phyloP scores from a whole-genome alignment of 2,888 invertebrate species.

The Phymatocera aterrima region DNA sequence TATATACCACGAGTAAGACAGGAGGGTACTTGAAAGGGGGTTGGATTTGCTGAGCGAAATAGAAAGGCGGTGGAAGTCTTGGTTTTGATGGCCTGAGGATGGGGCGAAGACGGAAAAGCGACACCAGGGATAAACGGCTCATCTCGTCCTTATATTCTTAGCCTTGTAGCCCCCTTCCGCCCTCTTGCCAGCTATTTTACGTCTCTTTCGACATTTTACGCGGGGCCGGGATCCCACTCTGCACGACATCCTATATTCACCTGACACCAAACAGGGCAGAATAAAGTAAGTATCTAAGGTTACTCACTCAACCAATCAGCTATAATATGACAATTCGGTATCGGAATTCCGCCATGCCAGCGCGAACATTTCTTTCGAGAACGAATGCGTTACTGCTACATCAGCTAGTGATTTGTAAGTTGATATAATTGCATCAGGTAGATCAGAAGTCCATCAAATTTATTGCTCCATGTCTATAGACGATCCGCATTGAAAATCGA shows the following conservation, averaged over 20 bases:
- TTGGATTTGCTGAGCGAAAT: conserved; percentile 35
- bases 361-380: background rate
- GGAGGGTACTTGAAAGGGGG: conserved; percentile 40
- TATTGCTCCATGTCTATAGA: conserved; percentile 11
- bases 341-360: background rate
- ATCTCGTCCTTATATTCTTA: conserved; percentile 56
- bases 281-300: conserved; percentile 24
- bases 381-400: background rate
- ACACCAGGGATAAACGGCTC: conserved; percentile 73
- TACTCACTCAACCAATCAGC: conserved; percentile 18
- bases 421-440: background rate
- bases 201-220: conserved; percentile 40
- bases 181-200: conserved; percentile 13
- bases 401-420: background rate
- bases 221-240: conserved; percentile 30
- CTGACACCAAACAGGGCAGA: conserved; percentile 6
- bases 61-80: conserved; percentile 42
- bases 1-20: background rate
- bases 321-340: conserved; percentile 16
- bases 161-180: conserved; percentile 29
- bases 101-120: conserved; percentile 66
- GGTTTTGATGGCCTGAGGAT: conserved; percentile 46
- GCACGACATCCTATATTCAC: conserved; percentile 3
- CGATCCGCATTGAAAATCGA: conserved; percentile 4
- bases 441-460: background rate